Base-by-base conservation (phyloP, 1,140 invertebrate genomes). In the Cepaea nemoralis region DNA sequence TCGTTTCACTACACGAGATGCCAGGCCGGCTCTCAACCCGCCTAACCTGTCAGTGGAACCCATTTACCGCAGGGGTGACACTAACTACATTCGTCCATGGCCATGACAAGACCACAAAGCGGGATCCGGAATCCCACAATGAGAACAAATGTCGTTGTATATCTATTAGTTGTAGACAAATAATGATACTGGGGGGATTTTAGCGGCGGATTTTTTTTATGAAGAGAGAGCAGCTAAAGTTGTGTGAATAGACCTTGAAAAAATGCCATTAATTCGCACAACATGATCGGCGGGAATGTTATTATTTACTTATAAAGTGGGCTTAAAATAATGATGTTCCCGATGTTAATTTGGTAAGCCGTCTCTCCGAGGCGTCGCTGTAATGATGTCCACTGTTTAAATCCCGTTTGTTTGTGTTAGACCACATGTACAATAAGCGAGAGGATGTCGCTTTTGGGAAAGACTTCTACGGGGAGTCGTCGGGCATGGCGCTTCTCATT, bases 251-350 rank as follows among this genome's bases (percentile, higher is more conserved):
- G 59, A 31, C 8, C 59, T 8, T 16, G 59, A 5, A 63, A n/a
- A 55, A 63, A 63, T 63, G 33, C 59, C n/a, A 63, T 63, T 63
- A 31, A 63, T 6, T 31, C 59, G 27, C n/a, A 27, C 5, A 63
- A 63, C 27, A 63, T n/a, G 59, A 63, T 63, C n/a, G 2, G 16
- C 59, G 0, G 16, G 19, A 63, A 63, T 63, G 59, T 63, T 63
- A 63, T 63, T 63, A 63, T 63, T 63, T 63, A 63, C 59, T 63
- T 63, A 63, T 63, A n/a, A 31, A 63, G n/a, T 63, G 59, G 59
- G 27, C 59, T 31, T 6, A 63, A 31, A 63, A 63, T 63, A 63
- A 63, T 63, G 59, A 63, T 63, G 59, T 63, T 10, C n/a, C n/a
- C 10, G 12, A 6, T 63, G 59, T 63, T 63, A 63, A 63, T 63